Percentiles rank a stretch among this genome's conserved stretches.
Evolutionary conservation across 2,888 invertebrate species (phyloP).

Genomic region (Rotaria macrura): DNA sequence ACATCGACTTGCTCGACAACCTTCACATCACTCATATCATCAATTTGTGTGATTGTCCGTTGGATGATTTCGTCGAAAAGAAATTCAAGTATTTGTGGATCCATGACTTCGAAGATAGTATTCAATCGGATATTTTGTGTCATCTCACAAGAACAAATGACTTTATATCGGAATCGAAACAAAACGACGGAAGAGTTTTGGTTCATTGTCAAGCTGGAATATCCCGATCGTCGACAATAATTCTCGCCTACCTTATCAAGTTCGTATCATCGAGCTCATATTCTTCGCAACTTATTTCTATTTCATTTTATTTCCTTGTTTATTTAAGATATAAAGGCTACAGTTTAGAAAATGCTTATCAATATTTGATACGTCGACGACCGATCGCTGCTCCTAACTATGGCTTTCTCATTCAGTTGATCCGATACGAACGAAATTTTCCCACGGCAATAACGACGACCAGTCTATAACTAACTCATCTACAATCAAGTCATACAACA

Average conservation of each 20-base stretch:
- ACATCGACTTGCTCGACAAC: not conserved
- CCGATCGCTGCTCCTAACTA: not conserved
- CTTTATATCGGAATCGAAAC: not conserved
- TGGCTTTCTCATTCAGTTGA: not conserved
- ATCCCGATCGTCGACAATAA: not conserved
- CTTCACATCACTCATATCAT: not conserved
- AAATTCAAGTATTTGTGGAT: not conserved
- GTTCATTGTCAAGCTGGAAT: slow-evolving; percentile 5
- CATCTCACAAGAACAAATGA: not conserved
- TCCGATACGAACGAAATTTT: no score
- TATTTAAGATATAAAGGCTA: not conserved
- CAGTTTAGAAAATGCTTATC: not conserved
- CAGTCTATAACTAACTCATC: no score
- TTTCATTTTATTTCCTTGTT: not conserved
- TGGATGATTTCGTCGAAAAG: not conserved
- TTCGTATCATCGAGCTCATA: not conserved
- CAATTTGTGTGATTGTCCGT: not conserved
- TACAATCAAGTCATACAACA: no score
- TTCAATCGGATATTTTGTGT: no score
- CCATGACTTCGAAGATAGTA: not conserved
- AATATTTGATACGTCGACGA: not conserved
- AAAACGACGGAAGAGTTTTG: not conserved
- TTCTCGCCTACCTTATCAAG: not conserved
- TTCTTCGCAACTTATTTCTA: no score
- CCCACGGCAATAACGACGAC: no score